Percentiles rank a stretch among this genome's conserved stretches.
Evolutionary conservation across 2,888 invertebrate genomes (phyloP).

Genomic region (Ennomos erosarius): DNA sequence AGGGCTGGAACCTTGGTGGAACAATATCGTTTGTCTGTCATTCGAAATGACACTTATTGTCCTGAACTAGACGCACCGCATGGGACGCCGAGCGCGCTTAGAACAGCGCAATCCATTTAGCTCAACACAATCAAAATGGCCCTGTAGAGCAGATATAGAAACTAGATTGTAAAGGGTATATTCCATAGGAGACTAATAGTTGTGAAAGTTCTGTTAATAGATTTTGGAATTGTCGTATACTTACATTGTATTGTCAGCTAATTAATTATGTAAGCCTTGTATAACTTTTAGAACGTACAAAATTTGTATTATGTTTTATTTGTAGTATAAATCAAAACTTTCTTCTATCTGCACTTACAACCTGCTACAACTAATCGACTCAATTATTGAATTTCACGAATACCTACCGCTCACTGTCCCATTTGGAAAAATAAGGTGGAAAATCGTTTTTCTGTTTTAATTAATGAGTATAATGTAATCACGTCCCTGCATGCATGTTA

Average conservation of each 20-base stretch:
- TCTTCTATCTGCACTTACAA: background rate
- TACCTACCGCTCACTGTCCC: no score
- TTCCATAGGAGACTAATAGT: background rate
- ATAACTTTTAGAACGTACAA: no score
- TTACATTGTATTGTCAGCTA: background rate
- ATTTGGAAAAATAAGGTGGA: no score
- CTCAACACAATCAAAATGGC: slow-evolving; percentile 19
- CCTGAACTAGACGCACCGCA: slow-evolving; percentile 28
- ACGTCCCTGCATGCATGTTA: slow-evolving; percentile 28
- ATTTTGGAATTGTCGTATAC: slow-evolving; percentile 6
- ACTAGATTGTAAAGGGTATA: slow-evolving; percentile 16
- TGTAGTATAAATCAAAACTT: no score
- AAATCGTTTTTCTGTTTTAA: no score
- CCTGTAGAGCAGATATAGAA: slow-evolving; percentile 13
- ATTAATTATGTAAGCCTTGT: slow-evolving; percentile 7
- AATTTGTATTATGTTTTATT: no score
- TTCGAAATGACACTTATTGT: slow-evolving; percentile 56
- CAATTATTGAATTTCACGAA: no score
- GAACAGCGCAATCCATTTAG: slow-evolving; percentile 24
- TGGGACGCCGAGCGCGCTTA: slow-evolving; percentile 31
- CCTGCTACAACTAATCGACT: no score
- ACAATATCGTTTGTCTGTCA: slow-evolving; percentile 54
- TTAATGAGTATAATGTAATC: slow-evolving; percentile 23
- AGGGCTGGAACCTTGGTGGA: slow-evolving; percentile 40
- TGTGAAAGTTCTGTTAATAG: no score